Evolutionary conservation across 2,113 vertebrate species (phyloP).

Genomic region (Anhinga rufa): DNA sequence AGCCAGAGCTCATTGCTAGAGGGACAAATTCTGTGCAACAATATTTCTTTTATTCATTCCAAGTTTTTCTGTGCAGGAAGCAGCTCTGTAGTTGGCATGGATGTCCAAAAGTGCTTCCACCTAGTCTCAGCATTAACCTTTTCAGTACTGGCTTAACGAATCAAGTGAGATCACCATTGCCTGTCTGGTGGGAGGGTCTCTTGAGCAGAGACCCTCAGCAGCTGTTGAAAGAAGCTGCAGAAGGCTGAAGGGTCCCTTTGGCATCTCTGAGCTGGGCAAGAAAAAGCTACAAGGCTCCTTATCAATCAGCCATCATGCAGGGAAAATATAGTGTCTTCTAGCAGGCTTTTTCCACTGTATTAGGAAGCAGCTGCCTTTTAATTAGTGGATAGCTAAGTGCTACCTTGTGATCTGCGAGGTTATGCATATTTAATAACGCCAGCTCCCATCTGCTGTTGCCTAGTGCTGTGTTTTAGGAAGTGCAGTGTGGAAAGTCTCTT

Average conservation of each 20-base stretch:
- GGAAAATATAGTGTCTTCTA: neutral
- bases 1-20: neutral
- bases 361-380: slow-evolving; percentile 47
- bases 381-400: slow-evolving; percentile 34
- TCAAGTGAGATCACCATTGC: neutral
- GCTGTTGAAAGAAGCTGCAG: neutral
- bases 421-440: slow-evolving; percentile 11
- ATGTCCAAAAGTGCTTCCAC: neutral
- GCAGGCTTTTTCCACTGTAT: neutral
- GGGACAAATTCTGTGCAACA: neutral
- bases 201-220: neutral
- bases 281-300: neutral
- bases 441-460: slow-evolving; percentile 3
- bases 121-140: neutral
- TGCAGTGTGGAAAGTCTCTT: neutral
- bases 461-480: neutral
- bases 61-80: neutral
- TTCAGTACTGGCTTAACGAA: neutral
- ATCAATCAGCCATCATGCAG: neutral
- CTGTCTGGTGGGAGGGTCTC: neutral
- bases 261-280: neutral
- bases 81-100: neutral
- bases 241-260: neutral
- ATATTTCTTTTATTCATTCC: neutral
- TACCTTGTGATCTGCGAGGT: neutral